Evolutionary conservation across 2,113 vertebrate species (phyloP), one percentile per base, ranked within the genome.

Genomic region (Seriola dumerili): DNA sequence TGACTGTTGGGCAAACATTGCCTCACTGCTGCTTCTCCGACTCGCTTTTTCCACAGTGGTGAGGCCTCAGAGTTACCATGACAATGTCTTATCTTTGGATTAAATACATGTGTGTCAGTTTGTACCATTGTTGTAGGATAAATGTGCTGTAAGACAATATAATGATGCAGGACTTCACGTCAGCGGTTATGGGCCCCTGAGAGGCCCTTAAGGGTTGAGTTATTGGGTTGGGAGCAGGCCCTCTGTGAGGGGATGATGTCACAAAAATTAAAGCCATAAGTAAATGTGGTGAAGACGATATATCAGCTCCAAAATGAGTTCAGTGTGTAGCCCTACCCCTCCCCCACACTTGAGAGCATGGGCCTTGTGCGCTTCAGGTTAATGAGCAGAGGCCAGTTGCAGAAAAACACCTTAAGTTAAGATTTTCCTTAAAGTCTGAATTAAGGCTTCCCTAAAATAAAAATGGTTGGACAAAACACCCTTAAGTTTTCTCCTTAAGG

Each of bases 1-100:
- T 13, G 48, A 76, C 76, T 75, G 75, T 52, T 86, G 34, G 78
- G 76, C 85, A 89, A 91, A 86, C 78, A 89, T 73, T 76, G 83
- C 78, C 70, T 84, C 72, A 77, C 50, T 9, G 9, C 63, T 13
- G 23, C 2, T 8, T 55, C 59, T 66, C 75, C 36, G 54, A 72
- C 72, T 65, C 1, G 13, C 38, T 77, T 76, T 88, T 85, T 86
- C 80, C 80, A 80, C 40, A 81, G 82, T 85, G 74, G 78, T 73
- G 46, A 7, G 50, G 23, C 34, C 34, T 17, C 21, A n/a, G 67
- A 40, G 52, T 69, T 21, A 17, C 62, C 55, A 63, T 29, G 29
- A 13, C 25, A 7, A 44, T 4, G 0, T 70, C 19, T 71, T 55
- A 58, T 76, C 57, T 74, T 55, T 64, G 61, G 55, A 70, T 67